Conservation (phyloP, 53 echinoderm and acorn worm genomes). For the Echinarachnius parma region DNA sequence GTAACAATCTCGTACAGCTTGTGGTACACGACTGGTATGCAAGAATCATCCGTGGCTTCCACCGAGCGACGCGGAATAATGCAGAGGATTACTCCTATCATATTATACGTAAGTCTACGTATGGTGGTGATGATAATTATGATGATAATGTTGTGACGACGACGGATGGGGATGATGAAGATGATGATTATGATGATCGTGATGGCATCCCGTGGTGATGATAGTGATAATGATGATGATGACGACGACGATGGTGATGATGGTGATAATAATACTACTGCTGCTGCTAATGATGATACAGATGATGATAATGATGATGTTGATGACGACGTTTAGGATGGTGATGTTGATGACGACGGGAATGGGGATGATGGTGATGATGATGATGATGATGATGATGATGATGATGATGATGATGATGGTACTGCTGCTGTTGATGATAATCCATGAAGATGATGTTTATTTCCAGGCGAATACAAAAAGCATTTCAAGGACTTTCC, state of each 20-base stretch:
- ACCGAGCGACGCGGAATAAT: no score
- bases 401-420: background rate
- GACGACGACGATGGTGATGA: background rate
- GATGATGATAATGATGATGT: background rate
- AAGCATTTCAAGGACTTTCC: slow-evolving; percentile 6
- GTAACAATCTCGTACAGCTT: no score
- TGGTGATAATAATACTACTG: background rate
- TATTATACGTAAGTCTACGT: no score
- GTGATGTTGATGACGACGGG: background rate
- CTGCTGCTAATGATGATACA: background rate
- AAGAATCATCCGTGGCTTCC: no score
- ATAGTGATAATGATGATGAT: background rate
- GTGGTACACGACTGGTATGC: no score
- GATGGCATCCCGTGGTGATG: background rate
- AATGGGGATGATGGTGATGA: background rate
- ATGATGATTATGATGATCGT: background rate
- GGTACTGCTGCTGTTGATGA: background rate
- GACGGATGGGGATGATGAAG: no score
- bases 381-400: background rate
- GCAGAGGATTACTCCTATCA: no score
- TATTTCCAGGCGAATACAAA: slow-evolving; percentile 3
- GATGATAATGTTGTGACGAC: no score
- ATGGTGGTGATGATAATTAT: no score
- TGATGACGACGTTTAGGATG: background rate
- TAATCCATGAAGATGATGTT: no score